Evolutionary conservation across 2,888 invertebrate species (phyloP), one percentile per base, ranked within the genome.

Genomic region (Aplocera efformata): DNA sequence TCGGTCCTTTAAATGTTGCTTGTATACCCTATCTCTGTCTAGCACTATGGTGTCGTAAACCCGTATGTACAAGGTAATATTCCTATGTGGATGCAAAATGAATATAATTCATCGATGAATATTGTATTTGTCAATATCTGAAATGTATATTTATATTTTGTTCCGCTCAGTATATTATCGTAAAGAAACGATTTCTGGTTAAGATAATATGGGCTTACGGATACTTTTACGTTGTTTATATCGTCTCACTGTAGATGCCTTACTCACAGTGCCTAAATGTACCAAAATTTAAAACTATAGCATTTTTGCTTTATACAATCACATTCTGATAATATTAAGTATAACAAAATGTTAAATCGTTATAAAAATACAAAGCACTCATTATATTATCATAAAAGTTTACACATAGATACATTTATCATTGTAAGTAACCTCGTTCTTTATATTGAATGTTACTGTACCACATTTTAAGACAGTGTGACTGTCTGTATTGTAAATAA

Each of bases 241-340:
- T 90, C 90, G 85, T 86, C 88, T 91, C 92, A 92, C 91, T 93
- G 93, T 93, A 93, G 93, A 89, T 93, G 93, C 93, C 93, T 93
- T 93, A 93, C 91, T 92, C 92, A 92, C 93, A 93, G 93, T 93
- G 93, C 93, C 93, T 93, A 90, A 77, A 75, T 84, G 72, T 85
- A 85, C 82, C 82, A 80, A 84, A 82, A 81, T 82, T 84, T 86
- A 79, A 62, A 71, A 77, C 72, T 65, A 71, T 78, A 77, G 75
- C 67, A 73, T 79, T 72, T 72, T 75, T 79, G 78, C 79, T 79
- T 82, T 72, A 48, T 49, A 49, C 72, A 71, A 72, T 79, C 83
- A 77, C 78, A 75, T 69, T 76, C 79, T 70, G 68, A 67, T 79
- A 79, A 72, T 66, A 63, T 63, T 78, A 79, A 75, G 73, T 68